phyloP scores from a whole-genome alignment of 2,888 invertebrate genomes.

The Limnephilus rhombicus region DNA sequence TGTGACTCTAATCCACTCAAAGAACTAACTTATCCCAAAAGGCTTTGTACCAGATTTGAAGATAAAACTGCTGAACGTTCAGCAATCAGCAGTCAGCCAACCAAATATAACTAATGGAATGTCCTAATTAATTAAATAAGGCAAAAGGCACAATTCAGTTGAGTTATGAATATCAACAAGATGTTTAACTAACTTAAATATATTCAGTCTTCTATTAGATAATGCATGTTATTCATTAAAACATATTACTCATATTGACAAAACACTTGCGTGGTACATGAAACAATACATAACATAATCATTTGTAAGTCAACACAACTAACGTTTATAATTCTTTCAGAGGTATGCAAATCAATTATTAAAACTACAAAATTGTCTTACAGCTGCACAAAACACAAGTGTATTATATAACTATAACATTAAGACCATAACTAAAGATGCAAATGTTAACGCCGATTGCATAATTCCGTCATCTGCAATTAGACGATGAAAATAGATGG shows the following conservation, averaged over 20 bases:
- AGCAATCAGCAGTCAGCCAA: slow-evolving; percentile 44
- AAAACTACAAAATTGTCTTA: slow-evolving; percentile 9
- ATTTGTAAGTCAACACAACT: slow-evolving; percentile 10
- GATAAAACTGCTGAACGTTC: slow-evolving; percentile 46
- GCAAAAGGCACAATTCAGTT: slow-evolving; percentile 74
- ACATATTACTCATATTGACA: slow-evolving; percentile 48
- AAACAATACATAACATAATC: background rate
- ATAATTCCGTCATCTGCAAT: background rate
- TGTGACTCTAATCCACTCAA: slow-evolving; percentile 57
- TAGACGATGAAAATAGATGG: background rate
- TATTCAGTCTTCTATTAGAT: slow-evolving; percentile 75
- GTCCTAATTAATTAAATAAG: slow-evolving; percentile 72
- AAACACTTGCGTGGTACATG: slow-evolving; percentile 38
- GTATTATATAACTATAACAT: slow-evolving; percentile 21
- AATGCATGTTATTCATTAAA: slow-evolving; percentile 60
- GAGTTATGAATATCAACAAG: slow-evolving; percentile 45
- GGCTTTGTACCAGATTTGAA: slow-evolving; percentile 52
- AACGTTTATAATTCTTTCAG: slow-evolving; percentile 22
- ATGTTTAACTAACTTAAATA: slow-evolving; percentile 64
- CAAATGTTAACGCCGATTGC: background rate
- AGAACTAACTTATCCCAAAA: slow-evolving; percentile 50
- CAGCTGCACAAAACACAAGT: slow-evolving; percentile 47
- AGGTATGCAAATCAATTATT: background rate
- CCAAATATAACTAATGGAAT: slow-evolving; percentile 72
- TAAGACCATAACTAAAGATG: slow-evolving; percentile 8